Evolutionary conservation across 1,140 invertebrate genomes (phyloP).

Genomic region (Manduca sexta): DNA sequence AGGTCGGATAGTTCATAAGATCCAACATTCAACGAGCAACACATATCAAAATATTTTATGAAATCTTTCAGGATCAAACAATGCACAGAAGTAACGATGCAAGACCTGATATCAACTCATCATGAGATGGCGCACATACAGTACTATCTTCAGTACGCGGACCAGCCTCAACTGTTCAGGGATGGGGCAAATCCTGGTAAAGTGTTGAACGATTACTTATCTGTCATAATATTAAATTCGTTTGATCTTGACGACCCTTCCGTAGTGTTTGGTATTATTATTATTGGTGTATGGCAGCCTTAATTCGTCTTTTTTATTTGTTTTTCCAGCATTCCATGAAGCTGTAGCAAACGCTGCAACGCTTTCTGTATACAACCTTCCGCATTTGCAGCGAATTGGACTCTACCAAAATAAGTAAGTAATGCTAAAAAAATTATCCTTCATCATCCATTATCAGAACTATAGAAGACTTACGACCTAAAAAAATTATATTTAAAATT

Average conservation of each 20-base stretch:
- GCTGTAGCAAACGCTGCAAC: constrained; percentile 91
- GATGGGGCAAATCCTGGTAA: constrained; percentile 86
- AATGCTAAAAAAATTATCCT: no score
- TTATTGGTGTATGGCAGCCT: no score
- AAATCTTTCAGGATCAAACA: constrained; percentile 91
- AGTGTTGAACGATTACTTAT: background rate
- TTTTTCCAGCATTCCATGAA: constrained; percentile 87
- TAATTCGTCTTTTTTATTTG: background rate
- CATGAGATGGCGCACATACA: constrained; percentile 91
- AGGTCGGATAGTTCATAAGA: no score
- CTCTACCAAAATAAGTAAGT: constrained; percentile 79
- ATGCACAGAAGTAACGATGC: constrained; percentile 88
- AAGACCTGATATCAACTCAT: constrained; percentile 86
- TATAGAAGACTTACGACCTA: no score
- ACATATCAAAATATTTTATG: no score
- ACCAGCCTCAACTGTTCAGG: constrained; percentile 82
- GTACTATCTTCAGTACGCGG: constrained; percentile 87
- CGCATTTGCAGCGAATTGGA: constrained; percentile 82
- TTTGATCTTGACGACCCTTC: no score
- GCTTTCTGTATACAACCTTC: constrained; percentile 82
- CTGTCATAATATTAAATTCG: no score
- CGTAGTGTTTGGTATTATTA: no score
- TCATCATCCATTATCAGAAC: no score
- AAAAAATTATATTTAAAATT: no score
- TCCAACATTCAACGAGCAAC: no score